Base-by-base conservation (phyloP, 2,888 invertebrate genomes). In the Brenthis daphne region DNA sequence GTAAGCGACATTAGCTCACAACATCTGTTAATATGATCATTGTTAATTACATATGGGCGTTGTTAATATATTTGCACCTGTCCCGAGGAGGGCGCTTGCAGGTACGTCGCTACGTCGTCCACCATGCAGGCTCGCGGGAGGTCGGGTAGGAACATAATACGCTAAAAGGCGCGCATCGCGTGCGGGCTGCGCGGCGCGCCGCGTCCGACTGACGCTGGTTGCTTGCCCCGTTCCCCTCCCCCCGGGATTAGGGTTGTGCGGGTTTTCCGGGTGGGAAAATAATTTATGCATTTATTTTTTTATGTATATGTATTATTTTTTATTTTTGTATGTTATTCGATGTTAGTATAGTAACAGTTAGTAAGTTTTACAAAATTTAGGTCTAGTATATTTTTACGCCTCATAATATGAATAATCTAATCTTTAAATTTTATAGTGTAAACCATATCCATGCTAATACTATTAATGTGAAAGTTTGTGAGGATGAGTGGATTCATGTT, bases 21-120 rank as follows among this genome's bases (percentile, higher is more conserved):
- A 92, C 92, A 92, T 90, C 91, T 92, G 92, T 92, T 92, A 92
- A 92, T 92, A 91, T 91, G 89, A 91, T 90, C 89, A 90, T 92
- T 92, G 92, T 92, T 91, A 92, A 92, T 92, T 92, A 93, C 93
- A 92, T 92, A 91, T 92, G 89, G 90, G 90, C 89, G 89, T 90
- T 90, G 89, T 90, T 90, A 90, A 90, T 90, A 89, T 82, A 88
- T 87, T 89, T 88, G 94, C 95, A 97, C 97, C 97, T 97, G 97
- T 96, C 97, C 97, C 94, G 97, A 96, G 94, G 97, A 97, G 94
- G 97, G 97, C 94, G 97, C 97, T 95, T 97, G 97, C 88, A 97
- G 96, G 95, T 97, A 97, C 92, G 97, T 97, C 93, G 97, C 96
- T 93, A 97, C 97, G 96, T 97, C 97, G 96, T 97, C 97, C 95